Evolutionary conservation across 2,888 invertebrate species (phyloP).

Genomic region (Chrysotoxum bicinctum): DNA sequence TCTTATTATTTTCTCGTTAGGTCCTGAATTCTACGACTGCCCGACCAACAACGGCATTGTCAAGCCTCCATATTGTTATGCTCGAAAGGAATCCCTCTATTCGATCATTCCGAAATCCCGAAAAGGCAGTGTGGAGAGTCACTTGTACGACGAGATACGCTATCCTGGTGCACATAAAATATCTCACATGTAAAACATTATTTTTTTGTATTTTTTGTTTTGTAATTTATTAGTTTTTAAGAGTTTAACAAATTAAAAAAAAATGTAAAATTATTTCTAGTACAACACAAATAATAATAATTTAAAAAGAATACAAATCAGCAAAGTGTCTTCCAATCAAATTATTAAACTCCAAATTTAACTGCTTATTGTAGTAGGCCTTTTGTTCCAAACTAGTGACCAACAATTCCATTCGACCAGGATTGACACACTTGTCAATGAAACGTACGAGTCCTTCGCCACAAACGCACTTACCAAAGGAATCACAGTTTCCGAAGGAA

Average conservation of each 20-base stretch:
- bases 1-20: slow-evolving; percentile 43
- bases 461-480: slow-evolving; percentile 76
- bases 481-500: slow-evolving; percentile 75
- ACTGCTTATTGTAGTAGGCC: slow-evolving; percentile 73
- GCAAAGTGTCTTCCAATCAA: slow-evolving; percentile 76
- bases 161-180: slow-evolving; percentile 76
- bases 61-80: slow-evolving; percentile 78
- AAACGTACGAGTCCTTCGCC: slow-evolving; percentile 75
- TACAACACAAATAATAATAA: slow-evolving; percentile 8
- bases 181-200: slow-evolving; percentile 58
- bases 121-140: slow-evolving; percentile 80
- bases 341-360: slow-evolving; percentile 77
- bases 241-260: background rate
- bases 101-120: slow-evolving; percentile 80
- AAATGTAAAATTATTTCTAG: background rate
- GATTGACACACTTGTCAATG: slow-evolving; percentile 76
- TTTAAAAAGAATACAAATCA: slow-evolving; percentile 51
- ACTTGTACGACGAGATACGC: slow-evolving; percentile 80
- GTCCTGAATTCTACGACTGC: slow-evolving; percentile 80
- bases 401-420: slow-evolving; percentile 63
- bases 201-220: slow-evolving; percentile 11
- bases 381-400: slow-evolving; percentile 73
- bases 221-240: slow-evolving; percentile 67
- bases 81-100: slow-evolving; percentile 79
- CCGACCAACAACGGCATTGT: slow-evolving; percentile 79